A percentile compares a stretch with the other conserved stretches of the same genome.
phyloP scores from a whole-genome alignment of 2,888 invertebrate species.

The Drosophila antonietae region DNA sequence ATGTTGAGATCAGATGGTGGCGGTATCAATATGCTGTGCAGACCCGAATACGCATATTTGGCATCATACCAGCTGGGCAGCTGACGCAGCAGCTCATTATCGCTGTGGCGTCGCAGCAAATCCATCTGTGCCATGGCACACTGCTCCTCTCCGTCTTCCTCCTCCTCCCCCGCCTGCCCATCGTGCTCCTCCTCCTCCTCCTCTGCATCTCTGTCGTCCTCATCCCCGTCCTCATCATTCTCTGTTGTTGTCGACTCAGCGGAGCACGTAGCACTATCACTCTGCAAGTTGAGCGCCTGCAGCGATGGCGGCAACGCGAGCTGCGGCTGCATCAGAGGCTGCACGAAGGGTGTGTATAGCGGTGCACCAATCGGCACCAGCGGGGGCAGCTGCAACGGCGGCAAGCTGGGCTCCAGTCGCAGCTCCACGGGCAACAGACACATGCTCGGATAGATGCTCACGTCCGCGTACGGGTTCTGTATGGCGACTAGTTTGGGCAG shows the following conservation, averaged over 20 bases:
- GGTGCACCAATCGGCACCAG: conserved; percentile 73
- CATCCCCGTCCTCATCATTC: conserved; percentile 47
- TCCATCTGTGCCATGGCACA: conserved; percentile 63
- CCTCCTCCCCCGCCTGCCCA: conserved; percentile 27
- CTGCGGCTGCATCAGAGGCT: conserved; percentile 44
- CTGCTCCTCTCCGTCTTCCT: conserved; percentile 30
- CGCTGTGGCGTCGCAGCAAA: conserved; percentile 57
- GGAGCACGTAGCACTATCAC: conserved; percentile 61
- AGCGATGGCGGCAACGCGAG: conserved; percentile 55
- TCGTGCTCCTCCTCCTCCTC: conserved; percentile 33
- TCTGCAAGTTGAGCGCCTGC: conserved; percentile 61
- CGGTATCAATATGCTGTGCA: conserved; percentile 84
- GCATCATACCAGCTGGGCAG: conserved; percentile 84
- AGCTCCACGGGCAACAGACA: conserved; percentile 55
- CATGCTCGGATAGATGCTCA: conserved; percentile 24
- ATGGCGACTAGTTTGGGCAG: conserved; percentile 72
- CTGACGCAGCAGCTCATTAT: conserved; percentile 67
- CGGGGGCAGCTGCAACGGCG: conserved; percentile 63
- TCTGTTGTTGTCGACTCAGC: conserved; percentile 68
- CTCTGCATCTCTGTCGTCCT: conserved; percentile 39
- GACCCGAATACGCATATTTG: conserved; percentile 84
- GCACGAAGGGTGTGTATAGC: conserved; percentile 58
- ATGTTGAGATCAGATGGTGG: conserved; percentile 84
- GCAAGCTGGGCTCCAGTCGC: conserved; percentile 48
- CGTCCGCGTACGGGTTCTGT: conserved; percentile 42